These are phyloP conservation scores for Platyura marginata DNA, from an alignment of 1,140 invertebrate genomes.

Conservation along the genomic window DNA sequence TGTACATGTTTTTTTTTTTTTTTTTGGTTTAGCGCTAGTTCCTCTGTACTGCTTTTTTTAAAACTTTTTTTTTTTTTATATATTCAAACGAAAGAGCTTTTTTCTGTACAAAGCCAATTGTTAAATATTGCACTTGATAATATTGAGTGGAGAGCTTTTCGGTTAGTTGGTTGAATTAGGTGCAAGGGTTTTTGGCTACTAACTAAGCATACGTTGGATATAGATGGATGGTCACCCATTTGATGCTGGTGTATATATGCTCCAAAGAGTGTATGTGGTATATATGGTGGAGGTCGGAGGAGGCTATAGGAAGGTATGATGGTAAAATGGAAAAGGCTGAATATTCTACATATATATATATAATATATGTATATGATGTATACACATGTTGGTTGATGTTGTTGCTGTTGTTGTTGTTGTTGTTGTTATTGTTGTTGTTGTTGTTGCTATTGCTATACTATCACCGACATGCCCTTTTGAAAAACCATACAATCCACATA, in stretches of 20 bases:
- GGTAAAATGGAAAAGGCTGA: no score
- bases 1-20: neutral
- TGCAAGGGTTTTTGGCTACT: neutral
- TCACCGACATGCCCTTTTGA: neutral
- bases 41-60: no score
- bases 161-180: neutral
- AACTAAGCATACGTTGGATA: neutral
- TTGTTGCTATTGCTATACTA: neutral
- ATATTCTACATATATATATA: neutral
- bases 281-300: neutral
- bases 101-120: neutral
- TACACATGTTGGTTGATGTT: neutral
- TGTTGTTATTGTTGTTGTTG: neutral
- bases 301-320: no score
- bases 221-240: neutral
- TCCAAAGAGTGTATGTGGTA: neutral
- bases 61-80: no score
- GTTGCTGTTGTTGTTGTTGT: neutral
- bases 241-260: neutral
- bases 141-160: neutral
- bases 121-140: neutral
- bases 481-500: neutral
- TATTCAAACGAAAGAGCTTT: neutral
- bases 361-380: neutral
- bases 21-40: neutral